Base-by-base conservation (phyloP, 1,140 invertebrate genomes). In the Bursaphelenchus mucronatus region DNA sequence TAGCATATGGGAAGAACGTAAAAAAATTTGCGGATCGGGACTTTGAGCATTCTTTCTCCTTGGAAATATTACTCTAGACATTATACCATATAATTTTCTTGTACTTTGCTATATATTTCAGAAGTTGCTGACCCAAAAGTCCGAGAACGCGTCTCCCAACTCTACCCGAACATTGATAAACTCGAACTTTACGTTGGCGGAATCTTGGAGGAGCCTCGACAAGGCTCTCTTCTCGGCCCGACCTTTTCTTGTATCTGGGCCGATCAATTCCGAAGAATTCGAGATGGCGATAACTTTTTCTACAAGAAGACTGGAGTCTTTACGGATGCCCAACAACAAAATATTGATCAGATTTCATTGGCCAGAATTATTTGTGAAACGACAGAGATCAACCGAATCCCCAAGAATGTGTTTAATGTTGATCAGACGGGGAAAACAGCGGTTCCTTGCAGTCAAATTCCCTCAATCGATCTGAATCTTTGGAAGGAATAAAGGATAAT, bases 201-300 rank as follows among this genome's bases (percentile, higher is more conserved):
- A 13, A 44, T 76, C 10, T 11, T 77, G 17, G 75, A 75, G 61
- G 66, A 63, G 2, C 75, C 73, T 17, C 17, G 55, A 8, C 52
- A 55, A 5, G 69, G 68, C 13, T 65, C 75, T 3, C 11, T 74
- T 4, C 21, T 75, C 21, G 73, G 73, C 15, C 74, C 69, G 3
- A 75, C 73, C n/a, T 74, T 75, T 47, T 30, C 71, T 5, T 75
- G 75, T 58, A 57, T 75, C 21, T 56, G 70, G 13, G 66, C 70
- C 11, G 75, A 75, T 19, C 73, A 75, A 51, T 74, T 74, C 41
- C 61, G 39, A 19, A 59, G 74, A 10, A 41, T 61, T 11, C 63
- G 73, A 11, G 70, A 76, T 52, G 75, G 69, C 15, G 73, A 75
- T 59, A 73, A 72, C 1, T 75, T 73, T 30, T 73, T 54, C 63